Evolutionary conservation across 2,797 vertebrate genomes (phyloP), one percentile per base, ranked within the genome.

Genomic region (Hippoglossus hippoglossus): DNA sequence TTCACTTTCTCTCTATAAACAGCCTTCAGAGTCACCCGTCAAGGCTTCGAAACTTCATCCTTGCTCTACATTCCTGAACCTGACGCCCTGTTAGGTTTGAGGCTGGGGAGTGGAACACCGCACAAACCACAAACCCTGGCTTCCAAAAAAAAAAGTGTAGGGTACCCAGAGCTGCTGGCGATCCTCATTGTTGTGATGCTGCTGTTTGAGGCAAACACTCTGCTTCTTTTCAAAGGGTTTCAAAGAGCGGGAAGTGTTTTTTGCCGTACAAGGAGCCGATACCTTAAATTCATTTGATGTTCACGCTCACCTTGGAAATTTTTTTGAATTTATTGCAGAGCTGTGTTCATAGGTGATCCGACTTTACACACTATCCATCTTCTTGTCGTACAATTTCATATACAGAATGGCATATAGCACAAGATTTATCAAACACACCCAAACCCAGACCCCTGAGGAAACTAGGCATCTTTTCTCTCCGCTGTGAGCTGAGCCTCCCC

Each of bases 61-160:
- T 79, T 82, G 80, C 72, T 89, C 84, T 79, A 86, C 92, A 92
- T 93, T 94, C 90, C 90, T 82, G 78, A 89, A 88, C 82, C 73
- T 83, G 83, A 83, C 74, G 79, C 89, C 90, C 85, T 89, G 85
- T 88, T 84, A 89, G 87, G 81, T 86, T 79, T 80, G 80, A 86
- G 79, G 74, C 77, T 80, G 71, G 72, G 64, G 84, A 90, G 52
- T 71, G 65, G 82, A 85, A 81, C 88, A 76, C 81, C 80, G 62
- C 82, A 89, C 85, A 86, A 75, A 88, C 86, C 83, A 82, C 83
- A 92, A 90, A 89, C 85, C 67, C 70, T 63, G 73, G 82, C 79
- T 93, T 92, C 86, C 90, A 89, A 83, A 73, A 59, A 67, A 73
- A 77, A 79, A 66, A 74, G 39, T n/a, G 8, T 52, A 76, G 66